These are phyloP conservation scores for Drosophila antonietae DNA, from an alignment of 2,888 invertebrate species.

Conservation along the genomic window DNA sequence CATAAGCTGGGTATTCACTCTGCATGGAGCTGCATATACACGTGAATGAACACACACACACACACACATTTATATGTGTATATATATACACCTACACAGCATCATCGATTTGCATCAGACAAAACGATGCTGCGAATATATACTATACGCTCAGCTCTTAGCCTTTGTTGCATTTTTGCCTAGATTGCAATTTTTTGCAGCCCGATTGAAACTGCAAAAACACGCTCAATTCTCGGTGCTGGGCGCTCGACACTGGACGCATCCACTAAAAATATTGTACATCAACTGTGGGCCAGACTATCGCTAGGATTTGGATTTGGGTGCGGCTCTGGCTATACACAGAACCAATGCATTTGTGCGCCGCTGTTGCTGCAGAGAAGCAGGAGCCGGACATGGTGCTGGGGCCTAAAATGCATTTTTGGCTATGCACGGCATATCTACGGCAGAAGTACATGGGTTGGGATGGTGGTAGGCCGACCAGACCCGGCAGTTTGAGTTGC, in stretches of 20 bases:
- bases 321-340: constrained; percentile 16
- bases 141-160: constrained; percentile 64
- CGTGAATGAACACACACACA: constrained; percentile 6
- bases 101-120: constrained; percentile 53
- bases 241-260: constrained; percentile 14
- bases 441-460: background rate
- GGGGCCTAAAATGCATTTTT: constrained; percentile 81
- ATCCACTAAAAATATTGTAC: constrained; percentile 63
- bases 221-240: background rate
- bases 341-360: constrained; percentile 44
- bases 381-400: background rate
- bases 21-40: constrained; percentile 24
- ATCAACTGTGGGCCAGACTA: constrained; percentile 48
- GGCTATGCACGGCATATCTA: constrained; percentile 39
- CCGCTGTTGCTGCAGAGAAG: constrained; percentile 42
- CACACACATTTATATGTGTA: background rate
- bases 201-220: constrained; percentile 65
- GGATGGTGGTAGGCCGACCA: background rate
- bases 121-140: constrained; percentile 54
- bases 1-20: constrained; percentile 16
- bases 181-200: constrained; percentile 81
- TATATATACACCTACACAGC: background rate
- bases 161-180: constrained; percentile 81
- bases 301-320: constrained; percentile 16
- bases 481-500: constrained; percentile 48